Conservation (phyloP, 2,797 vertebrate genomes). For the Halcyon chelicuti region DNA sequence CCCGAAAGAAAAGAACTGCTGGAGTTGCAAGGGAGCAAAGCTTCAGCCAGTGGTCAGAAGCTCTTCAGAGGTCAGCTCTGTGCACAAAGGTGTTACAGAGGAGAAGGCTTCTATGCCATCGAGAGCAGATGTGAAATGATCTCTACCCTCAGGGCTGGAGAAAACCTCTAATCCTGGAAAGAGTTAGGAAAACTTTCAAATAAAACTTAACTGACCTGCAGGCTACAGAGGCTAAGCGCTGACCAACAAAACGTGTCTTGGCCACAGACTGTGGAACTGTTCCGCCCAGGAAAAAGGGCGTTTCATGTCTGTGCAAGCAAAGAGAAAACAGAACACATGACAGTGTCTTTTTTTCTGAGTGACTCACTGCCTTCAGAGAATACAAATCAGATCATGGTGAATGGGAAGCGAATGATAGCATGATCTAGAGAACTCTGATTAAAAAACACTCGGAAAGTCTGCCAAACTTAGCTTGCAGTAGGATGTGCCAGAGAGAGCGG, state of each 20-base stretch:
- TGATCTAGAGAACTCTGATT: background rate
- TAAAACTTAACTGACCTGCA: background rate
- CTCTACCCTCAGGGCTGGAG: background rate
- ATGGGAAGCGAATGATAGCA: background rate
- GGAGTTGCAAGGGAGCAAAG: background rate
- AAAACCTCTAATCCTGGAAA: background rate
- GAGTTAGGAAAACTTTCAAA: background rate
- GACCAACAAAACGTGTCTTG: background rate
- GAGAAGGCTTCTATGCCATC: background rate
- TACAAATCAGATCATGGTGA: background rate
- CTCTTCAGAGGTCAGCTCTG: background rate
- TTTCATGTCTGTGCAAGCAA: background rate
- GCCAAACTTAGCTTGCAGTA: slow-evolving; percentile 8
- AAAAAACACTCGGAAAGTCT: background rate
- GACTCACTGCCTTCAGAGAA: slow-evolving; percentile 19
- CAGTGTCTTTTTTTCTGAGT: background rate
- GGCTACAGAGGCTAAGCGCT: background rate
- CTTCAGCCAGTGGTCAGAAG: background rate
- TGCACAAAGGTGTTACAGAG: background rate
- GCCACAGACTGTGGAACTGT: background rate
- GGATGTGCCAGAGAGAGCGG: background rate
- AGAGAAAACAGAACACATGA: background rate
- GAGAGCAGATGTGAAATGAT: background rate
- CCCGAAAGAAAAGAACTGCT: background rate
- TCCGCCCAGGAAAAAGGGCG: background rate